phyloP scores from a whole-genome alignment of 2,797 vertebrate genomes.

The Rhadinocentrus ornatus region DNA sequence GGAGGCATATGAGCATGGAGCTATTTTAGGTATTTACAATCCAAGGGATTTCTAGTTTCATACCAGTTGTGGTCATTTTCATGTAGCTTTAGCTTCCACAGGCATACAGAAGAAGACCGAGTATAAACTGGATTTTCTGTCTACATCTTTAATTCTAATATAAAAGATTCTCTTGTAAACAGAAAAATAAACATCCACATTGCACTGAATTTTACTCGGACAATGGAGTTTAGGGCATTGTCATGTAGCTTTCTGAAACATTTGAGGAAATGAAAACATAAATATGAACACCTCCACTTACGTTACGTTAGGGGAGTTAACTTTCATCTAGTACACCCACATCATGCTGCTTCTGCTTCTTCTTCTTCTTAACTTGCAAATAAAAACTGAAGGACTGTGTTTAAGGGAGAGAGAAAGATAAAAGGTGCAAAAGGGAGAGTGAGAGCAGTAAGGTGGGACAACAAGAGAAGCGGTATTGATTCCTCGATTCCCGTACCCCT shows the following conservation, averaged over 20 bases:
- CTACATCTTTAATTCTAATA: conserved; percentile 7
- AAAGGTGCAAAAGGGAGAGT: conserved; percentile 32
- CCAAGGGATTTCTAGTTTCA: neutral
- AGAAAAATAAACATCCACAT: conserved; percentile 18
- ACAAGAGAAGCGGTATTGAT: conserved; percentile 78
- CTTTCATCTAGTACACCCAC: conserved; percentile 70
- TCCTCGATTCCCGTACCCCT: conserved; percentile 81
- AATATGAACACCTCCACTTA: conserved; percentile 65
- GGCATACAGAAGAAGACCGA: neutral
- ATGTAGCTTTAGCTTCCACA: neutral
- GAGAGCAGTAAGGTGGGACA: conserved; percentile 56
- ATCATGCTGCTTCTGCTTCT: conserved; percentile 62
- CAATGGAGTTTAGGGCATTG: conserved; percentile 17
- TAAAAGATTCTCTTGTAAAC: conserved; percentile 2
- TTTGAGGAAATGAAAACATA: conserved; percentile 40
- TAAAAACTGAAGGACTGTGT: conserved; percentile 68
- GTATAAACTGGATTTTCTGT: neutral
- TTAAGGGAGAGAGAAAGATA: conserved; percentile 45
- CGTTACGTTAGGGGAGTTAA: conserved; percentile 69
- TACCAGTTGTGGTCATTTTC: neutral
- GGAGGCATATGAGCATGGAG: conserved; percentile 16
- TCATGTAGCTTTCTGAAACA: conserved; percentile 42
- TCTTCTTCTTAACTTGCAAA: conserved; percentile 44
- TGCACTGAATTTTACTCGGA: conserved; percentile 23
- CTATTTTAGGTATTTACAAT: conserved; percentile 20